These are phyloP conservation scores for Periophthalmus magnuspinnatus DNA, from an alignment of 2,797 vertebrate genomes.

Conservation along the genomic window DNA sequence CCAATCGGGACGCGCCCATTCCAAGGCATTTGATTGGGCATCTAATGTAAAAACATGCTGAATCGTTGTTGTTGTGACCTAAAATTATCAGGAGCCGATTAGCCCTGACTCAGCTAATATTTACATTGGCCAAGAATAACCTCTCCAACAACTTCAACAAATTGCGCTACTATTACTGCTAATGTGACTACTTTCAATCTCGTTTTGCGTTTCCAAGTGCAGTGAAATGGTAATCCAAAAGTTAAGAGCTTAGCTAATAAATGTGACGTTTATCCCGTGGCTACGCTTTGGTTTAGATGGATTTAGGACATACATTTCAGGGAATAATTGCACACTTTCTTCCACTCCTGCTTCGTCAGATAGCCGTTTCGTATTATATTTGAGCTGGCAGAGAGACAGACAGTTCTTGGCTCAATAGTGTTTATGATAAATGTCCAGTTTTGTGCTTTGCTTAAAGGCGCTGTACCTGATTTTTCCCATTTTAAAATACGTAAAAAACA, in stretches of 20 bases:
- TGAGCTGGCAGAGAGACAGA: conserved; percentile 52
- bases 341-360: conserved; percentile 30
- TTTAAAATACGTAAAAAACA: no score
- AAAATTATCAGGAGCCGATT: no score
- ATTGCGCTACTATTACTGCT: neutral
- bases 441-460: conserved; percentile 32
- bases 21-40: neutral
- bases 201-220: conserved; percentile 11
- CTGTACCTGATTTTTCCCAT: no score
- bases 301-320: conserved; percentile 55
- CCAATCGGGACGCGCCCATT: no score
- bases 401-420: conserved; percentile 45
- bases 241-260: conserved; percentile 43
- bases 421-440: conserved; percentile 56
- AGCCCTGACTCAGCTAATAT: no score
- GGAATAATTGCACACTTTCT: conserved; percentile 49
- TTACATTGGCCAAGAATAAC: neutral
- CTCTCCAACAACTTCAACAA: neutral
- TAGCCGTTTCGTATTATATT: conserved; percentile 44
- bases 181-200: neutral
- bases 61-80: no score
- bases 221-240: conserved; percentile 19
- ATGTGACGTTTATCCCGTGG: conserved; percentile 39
- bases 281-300: conserved; percentile 54
- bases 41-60: neutral